Evolutionary conservation across 2,113 vertebrate species (phyloP).

Genomic region (Sclerurus mexicanus): DNA sequence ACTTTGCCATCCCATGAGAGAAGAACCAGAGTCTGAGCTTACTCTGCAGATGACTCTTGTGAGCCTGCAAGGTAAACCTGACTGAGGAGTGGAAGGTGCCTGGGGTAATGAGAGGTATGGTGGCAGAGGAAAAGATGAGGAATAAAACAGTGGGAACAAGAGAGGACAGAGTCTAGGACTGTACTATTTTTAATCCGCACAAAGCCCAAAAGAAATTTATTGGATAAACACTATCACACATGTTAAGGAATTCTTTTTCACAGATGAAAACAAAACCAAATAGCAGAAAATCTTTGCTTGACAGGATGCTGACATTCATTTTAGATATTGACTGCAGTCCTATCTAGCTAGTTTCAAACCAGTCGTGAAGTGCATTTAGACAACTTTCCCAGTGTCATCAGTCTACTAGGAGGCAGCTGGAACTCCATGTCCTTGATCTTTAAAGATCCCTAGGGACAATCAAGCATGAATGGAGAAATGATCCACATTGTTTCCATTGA

Average conservation of each 20-base stretch:
- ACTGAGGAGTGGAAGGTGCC: background rate
- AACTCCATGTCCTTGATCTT: background rate
- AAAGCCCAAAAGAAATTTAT: background rate
- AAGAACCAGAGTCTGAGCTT: background rate
- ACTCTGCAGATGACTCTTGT: background rate
- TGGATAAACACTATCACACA: background rate
- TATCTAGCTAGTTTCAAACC: background rate
- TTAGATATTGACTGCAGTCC: background rate
- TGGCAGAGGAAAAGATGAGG: background rate
- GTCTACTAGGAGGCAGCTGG: background rate
- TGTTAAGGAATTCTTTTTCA: background rate
- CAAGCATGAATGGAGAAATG: background rate
- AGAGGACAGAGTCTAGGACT: background rate
- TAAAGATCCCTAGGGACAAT: background rate
- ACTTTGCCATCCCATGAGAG: background rate
- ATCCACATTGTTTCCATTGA: background rate
- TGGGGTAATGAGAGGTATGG: background rate
- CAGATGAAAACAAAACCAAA: background rate
- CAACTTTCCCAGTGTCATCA: background rate
- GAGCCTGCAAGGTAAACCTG: background rate
- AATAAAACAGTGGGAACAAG: background rate
- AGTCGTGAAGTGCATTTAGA: background rate
- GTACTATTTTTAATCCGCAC: background rate
- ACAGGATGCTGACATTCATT: background rate
- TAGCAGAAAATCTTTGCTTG: background rate